Evolutionary conservation across 2,888 invertebrate species (phyloP).

Genomic region (Gryllus longicercus): DNA sequence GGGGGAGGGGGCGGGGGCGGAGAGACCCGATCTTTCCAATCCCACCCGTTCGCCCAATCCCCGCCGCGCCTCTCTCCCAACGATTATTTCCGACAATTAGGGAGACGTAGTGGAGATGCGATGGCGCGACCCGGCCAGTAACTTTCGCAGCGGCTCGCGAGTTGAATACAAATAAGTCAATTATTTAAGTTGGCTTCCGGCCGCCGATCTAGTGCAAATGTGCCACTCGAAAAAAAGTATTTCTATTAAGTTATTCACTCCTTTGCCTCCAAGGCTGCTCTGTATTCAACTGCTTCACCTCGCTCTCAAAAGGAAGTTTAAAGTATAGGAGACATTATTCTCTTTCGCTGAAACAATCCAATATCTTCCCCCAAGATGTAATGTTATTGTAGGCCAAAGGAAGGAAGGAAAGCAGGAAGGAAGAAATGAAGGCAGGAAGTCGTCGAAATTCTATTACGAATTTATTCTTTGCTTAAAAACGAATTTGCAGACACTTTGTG

Average conservation of each 20-base stretch:
- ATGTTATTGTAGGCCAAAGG: conserved; percentile 7
- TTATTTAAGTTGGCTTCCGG: conserved; percentile 9
- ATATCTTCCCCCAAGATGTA: not conserved
- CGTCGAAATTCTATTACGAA: conserved; percentile 5
- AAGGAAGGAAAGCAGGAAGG: conserved; percentile 10
- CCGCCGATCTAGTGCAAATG: conserved; percentile 7
- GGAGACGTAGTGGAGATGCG: not conserved
- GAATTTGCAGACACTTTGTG: not conserved
- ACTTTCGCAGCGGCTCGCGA: not conserved
- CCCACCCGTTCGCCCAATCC: too few relatives aligned
- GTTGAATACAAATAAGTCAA: conserved; percentile 17
- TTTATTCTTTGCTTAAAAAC: conserved; percentile 17
- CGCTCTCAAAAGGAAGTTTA: conserved; percentile 3
- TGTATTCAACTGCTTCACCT: not conserved
- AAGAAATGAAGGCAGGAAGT: not conserved
- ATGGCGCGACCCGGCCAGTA: not conserved
- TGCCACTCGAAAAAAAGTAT: not conserved
- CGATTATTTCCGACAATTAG: conserved; percentile 6
- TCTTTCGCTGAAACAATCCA: not conserved
- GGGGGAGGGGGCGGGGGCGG: too few relatives aligned
- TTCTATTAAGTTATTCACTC: conserved; percentile 10
- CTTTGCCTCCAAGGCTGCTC: not conserved
- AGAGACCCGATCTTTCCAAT: not conserved
- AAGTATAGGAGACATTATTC: conserved; percentile 5
- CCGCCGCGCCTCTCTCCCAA: not conserved